Evolutionary conservation across 2,113 vertebrate genomes (phyloP).

Genomic region (Grus americana): DNA sequence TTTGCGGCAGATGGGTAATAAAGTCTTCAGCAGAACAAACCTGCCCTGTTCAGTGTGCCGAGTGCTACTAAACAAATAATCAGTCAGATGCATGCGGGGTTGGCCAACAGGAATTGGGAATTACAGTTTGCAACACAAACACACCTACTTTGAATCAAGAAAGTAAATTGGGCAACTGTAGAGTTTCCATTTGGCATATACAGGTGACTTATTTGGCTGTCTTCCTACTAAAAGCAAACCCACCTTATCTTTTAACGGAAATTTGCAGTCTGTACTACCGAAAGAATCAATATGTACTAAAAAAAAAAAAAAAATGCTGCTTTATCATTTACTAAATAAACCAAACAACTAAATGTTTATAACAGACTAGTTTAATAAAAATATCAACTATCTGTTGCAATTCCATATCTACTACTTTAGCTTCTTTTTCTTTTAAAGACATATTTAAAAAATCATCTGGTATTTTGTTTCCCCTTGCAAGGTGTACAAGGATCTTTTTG

Average conservation of each 20-base stretch:
- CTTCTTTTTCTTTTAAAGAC: background rate
- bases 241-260: background rate
- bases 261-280: background rate
- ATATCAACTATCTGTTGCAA: background rate
- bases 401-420: background rate
- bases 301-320: background rate
- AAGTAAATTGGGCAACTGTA: background rate
- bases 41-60: slow-evolving; percentile 54
- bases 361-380: background rate
- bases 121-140: background rate
- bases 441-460: background rate
- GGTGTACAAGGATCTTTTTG: background rate
- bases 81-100: slow-evolving; percentile 11
- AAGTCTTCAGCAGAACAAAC: slow-evolving; percentile 71
- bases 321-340: slow-evolving; percentile 26
- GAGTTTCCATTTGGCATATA: background rate
- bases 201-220: slow-evolving; percentile 18
- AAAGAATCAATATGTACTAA: background rate
- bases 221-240: background rate
- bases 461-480: background rate
- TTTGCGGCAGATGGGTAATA: slow-evolving; percentile 68
- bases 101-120: background rate
- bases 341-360: background rate
- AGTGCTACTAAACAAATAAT: slow-evolving; percentile 60
- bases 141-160: background rate